Percentiles rank a stretch among this genome's conserved stretches.
phyloP scores from a whole-genome alignment of 2,113 vertebrate genomes.

The Alectura lathami region DNA sequence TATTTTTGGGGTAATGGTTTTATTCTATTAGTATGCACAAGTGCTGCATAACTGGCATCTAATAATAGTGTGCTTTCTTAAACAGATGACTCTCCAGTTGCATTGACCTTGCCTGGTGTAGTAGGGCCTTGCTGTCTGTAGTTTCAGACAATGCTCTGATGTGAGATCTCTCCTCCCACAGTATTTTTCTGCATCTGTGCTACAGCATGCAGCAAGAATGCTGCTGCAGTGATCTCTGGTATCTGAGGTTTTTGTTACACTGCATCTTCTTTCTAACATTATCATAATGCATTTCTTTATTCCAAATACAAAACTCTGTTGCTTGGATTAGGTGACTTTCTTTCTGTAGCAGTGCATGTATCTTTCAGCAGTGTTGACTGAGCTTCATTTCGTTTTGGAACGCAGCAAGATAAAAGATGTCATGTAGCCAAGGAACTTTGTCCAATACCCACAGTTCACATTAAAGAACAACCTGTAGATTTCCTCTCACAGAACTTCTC shows the following conservation, averaged over 20 bases:
- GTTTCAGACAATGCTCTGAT: constrained; percentile 58
- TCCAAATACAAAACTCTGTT: constrained; percentile 8
- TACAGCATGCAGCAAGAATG: constrained; percentile 46
- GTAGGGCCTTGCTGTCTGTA: constrained; percentile 60
- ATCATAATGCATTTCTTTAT: constrained; percentile 38
- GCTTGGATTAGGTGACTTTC: constrained; percentile 11
- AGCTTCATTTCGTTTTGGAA: constrained; percentile 17
- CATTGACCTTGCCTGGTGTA: constrained; percentile 59
- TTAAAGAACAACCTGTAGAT: background rate
- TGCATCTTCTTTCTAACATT: constrained; percentile 36
- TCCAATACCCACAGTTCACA: background rate
- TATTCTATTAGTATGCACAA: constrained; percentile 56
- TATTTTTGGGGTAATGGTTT: constrained; percentile 56
- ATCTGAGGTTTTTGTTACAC: constrained; percentile 51
- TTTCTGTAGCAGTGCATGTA: background rate
- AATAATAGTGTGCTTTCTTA: constrained; percentile 73
- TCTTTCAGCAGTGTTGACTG: constrained; percentile 8
- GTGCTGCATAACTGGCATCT: constrained; percentile 70
- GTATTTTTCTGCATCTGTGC: constrained; percentile 35
- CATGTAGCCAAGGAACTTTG: background rate
- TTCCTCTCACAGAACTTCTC: background rate
- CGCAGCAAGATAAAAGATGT: background rate
- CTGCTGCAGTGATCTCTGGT: constrained; percentile 25
- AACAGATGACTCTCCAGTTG: constrained; percentile 67
- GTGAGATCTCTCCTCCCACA: constrained; percentile 42